phyloP scores from a whole-genome alignment of 1,140 invertebrate genomes.

The Heterodera schachtii region DNA sequence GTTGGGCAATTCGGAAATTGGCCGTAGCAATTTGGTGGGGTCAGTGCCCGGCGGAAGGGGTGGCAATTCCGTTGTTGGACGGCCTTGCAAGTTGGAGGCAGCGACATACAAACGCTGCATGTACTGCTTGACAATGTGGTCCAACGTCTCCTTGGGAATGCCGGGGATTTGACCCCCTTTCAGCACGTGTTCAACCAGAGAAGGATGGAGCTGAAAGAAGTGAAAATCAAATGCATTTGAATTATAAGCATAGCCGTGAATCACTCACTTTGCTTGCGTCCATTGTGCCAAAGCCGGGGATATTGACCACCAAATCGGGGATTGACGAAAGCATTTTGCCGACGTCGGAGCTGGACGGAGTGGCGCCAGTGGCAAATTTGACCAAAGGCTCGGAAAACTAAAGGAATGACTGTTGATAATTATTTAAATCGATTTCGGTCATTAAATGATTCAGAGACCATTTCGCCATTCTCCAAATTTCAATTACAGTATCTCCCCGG shows the following conservation, averaged over 20 bases:
- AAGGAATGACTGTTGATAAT: constrained; percentile 18
- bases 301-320: constrained; percentile 60
- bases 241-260: too few relatives aligned
- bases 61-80: constrained; percentile 33
- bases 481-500: too few relatives aligned
- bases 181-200: constrained; percentile 55
- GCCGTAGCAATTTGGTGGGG: constrained; percentile 49
- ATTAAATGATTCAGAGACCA: too few relatives aligned
- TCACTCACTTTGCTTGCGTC: constrained; percentile 52
- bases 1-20: constrained; percentile 48
- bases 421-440: too few relatives aligned
- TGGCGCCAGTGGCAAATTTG: constrained; percentile 54
- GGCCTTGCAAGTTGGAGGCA: constrained; percentile 45
- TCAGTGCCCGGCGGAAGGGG: constrained; percentile 32
- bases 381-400: constrained; percentile 57
- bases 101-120: constrained; percentile 54
- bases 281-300: constrained; percentile 60
- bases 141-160: constrained; percentile 58
- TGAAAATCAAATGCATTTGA: neutral
- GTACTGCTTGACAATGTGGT: constrained; percentile 57
- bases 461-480: too few relatives aligned
- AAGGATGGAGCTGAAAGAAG: constrained; percentile 43
- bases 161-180: constrained; percentile 62
- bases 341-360: constrained; percentile 48
- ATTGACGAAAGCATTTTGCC: constrained; percentile 51